Evolutionary conservation across 2,113 vertebrate species (phyloP).

Genomic region (Nannobrachium achirus): DNA sequence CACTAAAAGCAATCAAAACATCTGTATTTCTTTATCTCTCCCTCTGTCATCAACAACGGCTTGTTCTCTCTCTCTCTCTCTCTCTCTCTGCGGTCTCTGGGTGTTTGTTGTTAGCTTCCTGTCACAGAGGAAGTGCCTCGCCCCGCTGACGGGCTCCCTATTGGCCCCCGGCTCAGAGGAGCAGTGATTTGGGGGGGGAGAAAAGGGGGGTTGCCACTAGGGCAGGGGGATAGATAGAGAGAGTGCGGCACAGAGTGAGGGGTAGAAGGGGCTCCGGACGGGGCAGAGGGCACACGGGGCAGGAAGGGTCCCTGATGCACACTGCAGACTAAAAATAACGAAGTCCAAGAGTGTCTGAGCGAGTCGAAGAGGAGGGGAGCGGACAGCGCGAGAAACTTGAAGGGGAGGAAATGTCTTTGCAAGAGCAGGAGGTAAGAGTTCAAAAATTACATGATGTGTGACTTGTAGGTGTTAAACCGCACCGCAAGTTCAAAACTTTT

Average conservation of each 20-base stretch:
- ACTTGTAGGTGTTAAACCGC: too few species aligned
- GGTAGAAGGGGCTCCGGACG: slow-evolving; percentile 13
- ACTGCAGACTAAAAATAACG: background rate
- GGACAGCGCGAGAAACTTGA: background rate
- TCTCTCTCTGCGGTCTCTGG: slow-evolving; percentile 24
- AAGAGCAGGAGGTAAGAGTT: slow-evolving; percentile 38
- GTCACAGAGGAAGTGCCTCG: slow-evolving; percentile 83
- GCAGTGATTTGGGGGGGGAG: slow-evolving; percentile 65
- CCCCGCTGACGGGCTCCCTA: slow-evolving; percentile 69
- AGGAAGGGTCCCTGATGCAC: background rate
- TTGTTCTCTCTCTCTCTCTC: background rate
- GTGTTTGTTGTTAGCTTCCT: slow-evolving; percentile 80
- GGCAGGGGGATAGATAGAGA: slow-evolving; percentile 58
- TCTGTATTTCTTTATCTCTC: slow-evolving; percentile 51
- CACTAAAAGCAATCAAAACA: slow-evolving; percentile 35
- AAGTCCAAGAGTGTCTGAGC: slow-evolving; percentile 1
- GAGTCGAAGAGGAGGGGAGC: slow-evolving; percentile 4
- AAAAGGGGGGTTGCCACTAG: slow-evolving; percentile 27
- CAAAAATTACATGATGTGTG: too few species aligned
- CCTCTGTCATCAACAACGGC: slow-evolving; percentile 22
- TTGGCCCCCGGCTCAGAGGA: slow-evolving; percentile 63
- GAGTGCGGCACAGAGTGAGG: slow-evolving; percentile 7
- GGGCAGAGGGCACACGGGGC: slow-evolving; percentile 2
- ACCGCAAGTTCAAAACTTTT: background rate
- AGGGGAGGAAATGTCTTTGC: slow-evolving; percentile 39